A percentile compares a stretch with the other conserved stretches of the same genome.
Conservation (phyloP, 2,113 vertebrate genomes). For the Vidua chalybeata region DNA sequence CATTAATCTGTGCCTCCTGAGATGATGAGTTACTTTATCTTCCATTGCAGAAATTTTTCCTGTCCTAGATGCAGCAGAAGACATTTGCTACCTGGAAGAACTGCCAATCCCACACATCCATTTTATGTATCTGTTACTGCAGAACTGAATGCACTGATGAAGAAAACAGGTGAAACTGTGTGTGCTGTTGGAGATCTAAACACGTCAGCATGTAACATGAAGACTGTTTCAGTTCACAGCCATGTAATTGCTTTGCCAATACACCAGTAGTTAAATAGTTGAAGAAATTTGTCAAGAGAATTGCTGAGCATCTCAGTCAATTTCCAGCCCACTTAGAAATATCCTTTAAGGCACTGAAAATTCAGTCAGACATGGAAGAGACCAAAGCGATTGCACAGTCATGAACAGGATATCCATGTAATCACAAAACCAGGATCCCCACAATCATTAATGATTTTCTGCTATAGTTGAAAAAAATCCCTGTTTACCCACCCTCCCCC, state of each 20-base stretch:
- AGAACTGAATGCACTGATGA: conserved; percentile 4
- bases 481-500: rapidly evolving
- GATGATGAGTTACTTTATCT: background rate
- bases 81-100: conserved; percentile 42
- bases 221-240: conserved; percentile 8
- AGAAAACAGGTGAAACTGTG: conserved; percentile 50
- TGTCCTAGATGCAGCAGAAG: conserved; percentile 7
- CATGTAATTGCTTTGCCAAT: conserved; percentile 55
- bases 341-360: background rate
- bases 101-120: conserved; percentile 6
- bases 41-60: background rate
- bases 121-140: background rate
- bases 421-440: background rate
- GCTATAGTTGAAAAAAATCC: rapidly evolving
- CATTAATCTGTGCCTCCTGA: background rate
- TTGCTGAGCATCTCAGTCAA: conserved; percentile 34
- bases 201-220: conserved; percentile 27
- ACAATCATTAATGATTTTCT: background rate
- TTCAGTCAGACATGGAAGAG: background rate
- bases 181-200: conserved; percentile 15
- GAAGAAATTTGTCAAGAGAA: conserved; percentile 55
- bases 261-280: conserved; percentile 31
- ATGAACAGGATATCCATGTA: background rate
- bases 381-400: background rate
- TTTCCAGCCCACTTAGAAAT: conserved; percentile 35